Conservation (phyloP, 1,140 invertebrate species). For the Ceratitis capitata region DNA sequence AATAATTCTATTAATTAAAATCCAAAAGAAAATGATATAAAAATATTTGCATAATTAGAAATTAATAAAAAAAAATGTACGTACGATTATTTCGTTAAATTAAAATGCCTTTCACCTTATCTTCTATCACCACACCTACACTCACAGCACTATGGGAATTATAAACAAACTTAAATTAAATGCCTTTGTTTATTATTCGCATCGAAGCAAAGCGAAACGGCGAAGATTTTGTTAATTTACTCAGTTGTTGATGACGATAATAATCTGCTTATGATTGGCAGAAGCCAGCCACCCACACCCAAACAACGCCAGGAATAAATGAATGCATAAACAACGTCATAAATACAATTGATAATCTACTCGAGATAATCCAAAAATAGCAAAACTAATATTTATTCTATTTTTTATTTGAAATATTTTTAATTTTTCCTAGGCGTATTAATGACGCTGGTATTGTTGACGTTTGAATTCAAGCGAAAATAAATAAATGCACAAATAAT, state of each 20-base stretch:
- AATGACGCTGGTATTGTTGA: not conserved
- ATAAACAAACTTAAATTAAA: not conserved
- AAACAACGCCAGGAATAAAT: not conserved
- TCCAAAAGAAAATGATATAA: not conserved
- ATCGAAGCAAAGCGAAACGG: not conserved
- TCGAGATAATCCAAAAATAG: not conserved
- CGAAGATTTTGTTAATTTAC: not conserved
- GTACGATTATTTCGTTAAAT: too few relatives aligned
- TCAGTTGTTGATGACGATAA: not conserved
- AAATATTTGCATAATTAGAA: too few relatives aligned
- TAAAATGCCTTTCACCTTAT: not conserved
- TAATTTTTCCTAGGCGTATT: not conserved
- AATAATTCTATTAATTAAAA: too few relatives aligned
- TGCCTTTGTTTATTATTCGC: not conserved
- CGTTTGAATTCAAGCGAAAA: not conserved
- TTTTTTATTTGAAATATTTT: not conserved
- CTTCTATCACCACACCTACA: not conserved
- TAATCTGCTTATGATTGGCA: not conserved
- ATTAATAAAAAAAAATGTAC: too few relatives aligned
- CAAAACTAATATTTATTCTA: not conserved
- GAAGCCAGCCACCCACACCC: not conserved
- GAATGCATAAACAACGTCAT: not conserved
- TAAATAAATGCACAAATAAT: not conserved
- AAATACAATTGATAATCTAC: not conserved
- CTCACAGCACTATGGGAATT: not conserved